These are phyloP conservation scores for Brachionus plicatilis DNA, from an alignment of 1,140 invertebrate species.

Conservation along the genomic window DNA sequence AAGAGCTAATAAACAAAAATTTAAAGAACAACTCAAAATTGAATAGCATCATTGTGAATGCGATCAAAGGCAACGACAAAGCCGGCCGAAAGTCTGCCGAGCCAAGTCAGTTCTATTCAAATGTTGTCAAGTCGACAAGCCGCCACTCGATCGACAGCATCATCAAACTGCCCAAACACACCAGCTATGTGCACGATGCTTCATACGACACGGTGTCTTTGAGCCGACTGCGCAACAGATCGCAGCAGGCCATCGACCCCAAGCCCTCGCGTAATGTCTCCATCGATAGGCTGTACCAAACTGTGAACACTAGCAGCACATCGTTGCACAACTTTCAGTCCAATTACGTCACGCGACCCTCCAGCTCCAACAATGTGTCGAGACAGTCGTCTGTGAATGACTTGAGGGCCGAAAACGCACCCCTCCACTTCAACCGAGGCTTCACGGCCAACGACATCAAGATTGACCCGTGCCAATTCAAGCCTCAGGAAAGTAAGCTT, in stretches of 20 bases:
- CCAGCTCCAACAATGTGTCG: not conserved
- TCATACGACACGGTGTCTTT: not conserved
- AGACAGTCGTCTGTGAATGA: constrained; percentile 11
- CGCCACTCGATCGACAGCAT: not conserved
- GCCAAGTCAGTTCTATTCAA: not conserved
- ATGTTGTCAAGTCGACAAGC: not conserved
- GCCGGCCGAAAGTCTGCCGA: no score
- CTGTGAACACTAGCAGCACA: not conserved
- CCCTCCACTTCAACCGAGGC: not conserved
- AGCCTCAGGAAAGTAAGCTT: not conserved
- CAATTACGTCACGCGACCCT: not conserved
- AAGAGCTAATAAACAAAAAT: not conserved
- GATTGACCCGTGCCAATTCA: not conserved
- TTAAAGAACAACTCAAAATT: not conserved
- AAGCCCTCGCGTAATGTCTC: not conserved
- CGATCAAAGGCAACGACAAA: not conserved
- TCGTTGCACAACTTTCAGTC: not conserved
- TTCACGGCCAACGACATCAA: not conserved
- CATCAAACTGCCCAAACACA: not conserved
- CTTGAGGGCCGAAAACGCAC: not conserved
- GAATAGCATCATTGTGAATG: not conserved
- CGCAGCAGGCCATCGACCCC: not conserved
- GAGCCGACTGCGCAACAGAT: constrained; percentile 1
- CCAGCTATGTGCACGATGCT: not conserved
- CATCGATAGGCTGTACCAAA: not conserved